A percentile compares a stretch with the other conserved stretches of the same genome.
Conservation (phyloP, 2,888 invertebrate species). For the Volucella inflata region DNA sequence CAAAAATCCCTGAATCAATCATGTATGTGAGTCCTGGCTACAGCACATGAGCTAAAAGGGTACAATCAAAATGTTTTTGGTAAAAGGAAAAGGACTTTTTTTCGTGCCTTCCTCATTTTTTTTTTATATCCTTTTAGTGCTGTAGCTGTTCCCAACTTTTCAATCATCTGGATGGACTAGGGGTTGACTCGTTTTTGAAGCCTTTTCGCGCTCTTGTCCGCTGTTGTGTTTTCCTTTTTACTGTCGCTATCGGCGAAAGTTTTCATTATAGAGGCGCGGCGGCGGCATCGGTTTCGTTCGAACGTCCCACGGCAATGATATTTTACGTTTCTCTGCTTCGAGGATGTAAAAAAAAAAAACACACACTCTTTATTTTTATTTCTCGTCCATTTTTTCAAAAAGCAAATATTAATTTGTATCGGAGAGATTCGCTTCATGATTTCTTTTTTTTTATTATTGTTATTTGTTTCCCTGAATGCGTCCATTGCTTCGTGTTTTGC, state of each 20-base stretch:
- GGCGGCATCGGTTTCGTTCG: conserved; percentile 22
- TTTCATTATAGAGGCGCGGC: conserved; percentile 53
- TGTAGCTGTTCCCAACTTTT: conserved; percentile 55
- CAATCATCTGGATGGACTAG: conserved; percentile 60
- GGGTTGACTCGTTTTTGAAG: conserved; percentile 2
- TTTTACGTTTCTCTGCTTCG: conserved; percentile 49
- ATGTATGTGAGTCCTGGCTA: conserved; percentile 61
- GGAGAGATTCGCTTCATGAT: conserved; percentile 22
- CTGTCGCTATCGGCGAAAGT: conserved; percentile 28
- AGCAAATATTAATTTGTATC: conserved; percentile 71
- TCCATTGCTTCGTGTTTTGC: conserved; percentile 39
- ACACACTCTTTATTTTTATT: neutral
- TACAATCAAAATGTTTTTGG: conserved; percentile 73
- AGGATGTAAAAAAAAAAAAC: conserved; percentile 41
- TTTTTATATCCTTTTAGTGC: conserved; percentile 49
- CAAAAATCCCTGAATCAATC: conserved; percentile 63
- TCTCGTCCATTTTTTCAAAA: conserved; percentile 37
- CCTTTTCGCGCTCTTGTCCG: conserved; percentile 45
- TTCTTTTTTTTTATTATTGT: conserved; percentile 30
- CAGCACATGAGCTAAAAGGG: conserved; percentile 55
- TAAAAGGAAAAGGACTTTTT: conserved; percentile 59
- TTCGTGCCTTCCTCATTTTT: conserved; percentile 31
- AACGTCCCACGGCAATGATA: conserved; percentile 58
- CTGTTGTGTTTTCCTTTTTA: conserved; percentile 32
- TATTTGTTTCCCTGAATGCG: neutral